phyloP scores from a whole-genome alignment of 1,140 invertebrate genomes.

The Pseudomyrmex pallidus region DNA sequence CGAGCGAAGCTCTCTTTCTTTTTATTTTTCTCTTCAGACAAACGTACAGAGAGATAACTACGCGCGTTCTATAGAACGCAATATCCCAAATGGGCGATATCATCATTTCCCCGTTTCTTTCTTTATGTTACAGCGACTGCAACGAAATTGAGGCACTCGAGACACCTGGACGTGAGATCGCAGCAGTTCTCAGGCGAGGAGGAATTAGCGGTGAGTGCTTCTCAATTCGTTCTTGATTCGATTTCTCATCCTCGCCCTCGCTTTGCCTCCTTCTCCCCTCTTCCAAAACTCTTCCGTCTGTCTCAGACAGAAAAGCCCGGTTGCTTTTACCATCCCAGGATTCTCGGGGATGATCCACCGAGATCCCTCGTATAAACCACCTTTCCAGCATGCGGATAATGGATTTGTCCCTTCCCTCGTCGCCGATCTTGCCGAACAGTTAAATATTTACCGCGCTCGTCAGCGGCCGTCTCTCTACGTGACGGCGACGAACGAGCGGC shows the following conservation, averaged over 20 bases:
- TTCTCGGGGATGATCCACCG: conserved; percentile 15
- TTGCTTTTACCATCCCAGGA: conserved; percentile 30
- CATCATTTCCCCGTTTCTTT: conserved; percentile 48
- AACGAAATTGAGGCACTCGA: conserved; percentile 81
- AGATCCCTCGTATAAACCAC: conserved; percentile 31
- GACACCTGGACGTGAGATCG: conserved; percentile 76
- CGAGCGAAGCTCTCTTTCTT: not conserved
- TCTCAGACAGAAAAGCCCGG: conserved; percentile 23
- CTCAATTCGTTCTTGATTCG: conserved; percentile 70
- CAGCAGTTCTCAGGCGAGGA: conserved; percentile 67
- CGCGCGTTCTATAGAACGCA: conserved; percentile 16
- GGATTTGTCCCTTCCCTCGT: conserved; percentile 26
- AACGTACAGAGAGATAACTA: not conserved
- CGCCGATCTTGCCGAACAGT: conserved; percentile 6
- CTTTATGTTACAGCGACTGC: conserved; percentile 79
- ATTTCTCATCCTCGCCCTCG: conserved; percentile 51
- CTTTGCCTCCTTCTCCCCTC: not conserved
- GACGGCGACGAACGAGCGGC: conserved; percentile 7
- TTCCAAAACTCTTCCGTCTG: conserved; percentile 17
- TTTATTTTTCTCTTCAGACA: too few species aligned
- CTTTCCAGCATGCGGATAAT: conserved; percentile 36
- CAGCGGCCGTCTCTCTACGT: not conserved
- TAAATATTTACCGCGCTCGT: conserved; percentile 49
- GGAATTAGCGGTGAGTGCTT: conserved; percentile 79
- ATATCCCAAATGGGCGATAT: conserved; percentile 60